Percentiles rank a stretch among this genome's conserved stretches.
Evolutionary conservation across 2,113 vertebrate genomes (phyloP).

Genomic region (Petrocephalus microphthalmus): DNA sequence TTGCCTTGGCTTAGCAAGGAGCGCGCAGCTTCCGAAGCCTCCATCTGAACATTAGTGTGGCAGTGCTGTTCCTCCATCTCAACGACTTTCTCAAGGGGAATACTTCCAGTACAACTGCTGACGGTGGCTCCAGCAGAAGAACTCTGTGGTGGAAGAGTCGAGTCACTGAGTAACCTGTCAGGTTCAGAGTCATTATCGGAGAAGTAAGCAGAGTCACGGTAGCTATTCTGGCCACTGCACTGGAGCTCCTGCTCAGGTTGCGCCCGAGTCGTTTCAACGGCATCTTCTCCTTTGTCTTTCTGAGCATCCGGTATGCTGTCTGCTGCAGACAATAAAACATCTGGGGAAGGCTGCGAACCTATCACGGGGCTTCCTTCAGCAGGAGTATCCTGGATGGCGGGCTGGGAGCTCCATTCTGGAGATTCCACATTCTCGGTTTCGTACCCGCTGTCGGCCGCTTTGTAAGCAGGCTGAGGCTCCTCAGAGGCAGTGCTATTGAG

Average conservation of each 20-base stretch:
- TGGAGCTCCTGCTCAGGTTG: conserved; percentile 46
- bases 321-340: conserved; percentile 76
- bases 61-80: conserved; percentile 17
- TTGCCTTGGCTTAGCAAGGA: not conserved
- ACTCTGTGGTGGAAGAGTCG: conserved; percentile 30
- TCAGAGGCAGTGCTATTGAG: conserved; percentile 56
- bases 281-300: conserved; percentile 33
- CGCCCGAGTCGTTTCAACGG: conserved; percentile 26
- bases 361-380: conserved; percentile 42
- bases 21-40: conserved; percentile 7
- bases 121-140: conserved; percentile 9
- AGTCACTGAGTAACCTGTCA: conserved; percentile 65
- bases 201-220: conserved; percentile 94
- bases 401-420: conserved; percentile 89
- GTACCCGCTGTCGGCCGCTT: conserved; percentile 91
- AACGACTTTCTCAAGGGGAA: not conserved
- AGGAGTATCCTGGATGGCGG: conserved; percentile 51
- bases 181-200: conserved; percentile 92
- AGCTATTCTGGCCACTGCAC: conserved; percentile 53
- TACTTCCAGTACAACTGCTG: not conserved
- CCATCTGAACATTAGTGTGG: conserved; percentile 6
- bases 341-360: conserved; percentile 55
- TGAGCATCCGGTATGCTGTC: conserved; percentile 45
- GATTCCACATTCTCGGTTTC: conserved; percentile 97
- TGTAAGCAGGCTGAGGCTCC: conserved; percentile 81